A percentile compares a stretch with the other conserved stretches of the same genome.
These are phyloP conservation scores for Eurystomus glaucurus DNA, from an alignment of 2,797 vertebrate genomes.

Conservation along the genomic window DNA sequence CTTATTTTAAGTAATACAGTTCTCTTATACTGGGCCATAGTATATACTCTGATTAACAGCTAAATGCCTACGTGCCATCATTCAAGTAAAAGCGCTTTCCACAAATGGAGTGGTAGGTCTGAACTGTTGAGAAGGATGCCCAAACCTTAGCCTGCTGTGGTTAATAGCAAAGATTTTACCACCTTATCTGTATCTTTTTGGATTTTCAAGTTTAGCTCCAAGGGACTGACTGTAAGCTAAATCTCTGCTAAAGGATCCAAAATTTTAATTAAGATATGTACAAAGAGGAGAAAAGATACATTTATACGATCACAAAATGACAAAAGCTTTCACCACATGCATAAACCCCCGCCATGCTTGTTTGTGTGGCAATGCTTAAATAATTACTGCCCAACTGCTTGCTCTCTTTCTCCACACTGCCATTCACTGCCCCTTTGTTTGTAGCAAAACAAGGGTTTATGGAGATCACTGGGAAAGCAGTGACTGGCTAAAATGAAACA, in stretches of 20 bases:
- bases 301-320: neutral
- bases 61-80: accelerated
- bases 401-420: neutral
- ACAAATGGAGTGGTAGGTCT: neutral
- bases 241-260: neutral
- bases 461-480: neutral
- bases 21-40: neutral
- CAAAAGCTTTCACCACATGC: neutral
- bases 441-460: neutral
- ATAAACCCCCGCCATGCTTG: neutral
- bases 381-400: accelerated
- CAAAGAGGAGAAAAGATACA: neutral
- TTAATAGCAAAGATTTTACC: neutral
- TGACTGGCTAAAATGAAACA: neutral
- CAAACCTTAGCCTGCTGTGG: neutral
- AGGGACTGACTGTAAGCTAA: neutral
- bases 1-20: accelerated
- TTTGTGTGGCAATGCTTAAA: neutral
- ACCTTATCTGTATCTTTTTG: neutral
- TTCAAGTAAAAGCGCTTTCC: neutral
- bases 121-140: neutral
- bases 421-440: neutral
- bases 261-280: neutral
- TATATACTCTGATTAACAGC: neutral
- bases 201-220: neutral